Base-by-base conservation (phyloP, 2,888 invertebrate genomes). In the Phortica okadai region DNA sequence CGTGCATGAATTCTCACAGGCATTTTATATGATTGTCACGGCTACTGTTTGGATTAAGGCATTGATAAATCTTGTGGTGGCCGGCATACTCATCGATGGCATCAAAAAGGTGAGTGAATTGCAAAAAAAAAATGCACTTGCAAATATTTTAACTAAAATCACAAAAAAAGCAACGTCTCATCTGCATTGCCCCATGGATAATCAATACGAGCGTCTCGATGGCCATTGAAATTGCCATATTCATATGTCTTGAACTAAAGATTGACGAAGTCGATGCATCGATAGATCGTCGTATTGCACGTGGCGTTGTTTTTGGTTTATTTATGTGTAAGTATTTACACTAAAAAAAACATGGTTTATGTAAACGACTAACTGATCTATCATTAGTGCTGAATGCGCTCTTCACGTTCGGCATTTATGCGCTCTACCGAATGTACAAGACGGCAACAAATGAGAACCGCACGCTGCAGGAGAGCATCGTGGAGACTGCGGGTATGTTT, bases 101-200 rank as follows among this genome's bases (percentile, higher is more conserved):
- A 89, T 90, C 42, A 88, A 88, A 81, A 89, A 90, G 87, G 89
- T 89, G 76, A 80, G 59, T 7, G 33, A 6, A 11, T 50, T 50
- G 50, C 21, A n/a, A 16, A 62, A 10, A 62, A 10, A 1, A 62
- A 62, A 62, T 4, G 16, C 16, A 62, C 10, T 14, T 44, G 6
- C 50, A 69, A 45, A 73, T 33, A 54, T 14, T 59, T 14, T 59
- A 59, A 21, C 21, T 59, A 16, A 1, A 59, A 16, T 33, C 33
- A 16, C 5, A 16, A 59, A 16, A 21, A 6, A 50, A 89, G 90
- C 88, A 87, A 82, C 90, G 90, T 84, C 87, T 89, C 50, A 82
- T 90, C 73, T 90, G 90, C 80, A 87, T 90, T 87, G 87, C 89
- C 76, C 90, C 90, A 41, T 90, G 89, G 89, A 76, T 90, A 16